Conservation (phyloP, 2,888 invertebrate species). For the Mellilla xanthometata region DNA sequence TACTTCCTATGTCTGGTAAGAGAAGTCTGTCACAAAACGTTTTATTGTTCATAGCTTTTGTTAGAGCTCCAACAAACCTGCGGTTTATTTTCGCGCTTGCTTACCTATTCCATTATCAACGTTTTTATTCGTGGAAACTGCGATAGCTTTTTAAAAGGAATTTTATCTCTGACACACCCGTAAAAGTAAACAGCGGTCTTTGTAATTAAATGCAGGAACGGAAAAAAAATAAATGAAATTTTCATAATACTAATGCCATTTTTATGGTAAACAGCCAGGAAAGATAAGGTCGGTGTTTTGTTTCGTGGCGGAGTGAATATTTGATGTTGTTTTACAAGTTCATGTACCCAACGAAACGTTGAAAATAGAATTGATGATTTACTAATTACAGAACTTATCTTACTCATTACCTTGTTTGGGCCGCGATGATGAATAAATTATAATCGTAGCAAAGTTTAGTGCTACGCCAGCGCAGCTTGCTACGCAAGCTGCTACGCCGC, state of each 20-base stretch:
- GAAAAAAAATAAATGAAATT: slow-evolving; percentile 10
- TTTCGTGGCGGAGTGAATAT: slow-evolving; percentile 5
- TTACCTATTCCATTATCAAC: slow-evolving; percentile 21
- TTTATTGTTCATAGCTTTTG: slow-evolving; percentile 26
- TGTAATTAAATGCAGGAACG: slow-evolving; percentile 19
- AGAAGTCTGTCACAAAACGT: slow-evolving; percentile 26
- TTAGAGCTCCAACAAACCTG: slow-evolving; percentile 19
- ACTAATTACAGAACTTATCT: too few species aligned
- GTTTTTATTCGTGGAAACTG: slow-evolving; percentile 20
- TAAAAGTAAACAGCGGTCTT: slow-evolving; percentile 20
- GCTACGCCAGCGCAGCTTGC: slow-evolving; percentile 10
- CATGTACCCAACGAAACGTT: not conserved
- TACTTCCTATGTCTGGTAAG: slow-evolving; percentile 20
- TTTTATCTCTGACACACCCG: slow-evolving; percentile 21
- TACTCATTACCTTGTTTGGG: too few species aligned
- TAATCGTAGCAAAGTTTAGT: slow-evolving; percentile 3
- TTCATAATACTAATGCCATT: slow-evolving; percentile 12
- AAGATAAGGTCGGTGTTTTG: slow-evolving; percentile 5
- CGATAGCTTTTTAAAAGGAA: slow-evolving; percentile 20
- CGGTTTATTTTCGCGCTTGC: slow-evolving; percentile 13
- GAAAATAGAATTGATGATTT: too few species aligned
- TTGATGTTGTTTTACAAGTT: not conserved
- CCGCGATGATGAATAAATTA: too few species aligned
- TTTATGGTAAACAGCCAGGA: slow-evolving; percentile 13
- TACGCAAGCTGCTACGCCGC: slow-evolving; percentile 20